Evolutionary conservation across 2,888 invertebrate species (phyloP), one percentile per base, ranked within the genome.

Genomic region (Cybosia mesomella): DNA sequence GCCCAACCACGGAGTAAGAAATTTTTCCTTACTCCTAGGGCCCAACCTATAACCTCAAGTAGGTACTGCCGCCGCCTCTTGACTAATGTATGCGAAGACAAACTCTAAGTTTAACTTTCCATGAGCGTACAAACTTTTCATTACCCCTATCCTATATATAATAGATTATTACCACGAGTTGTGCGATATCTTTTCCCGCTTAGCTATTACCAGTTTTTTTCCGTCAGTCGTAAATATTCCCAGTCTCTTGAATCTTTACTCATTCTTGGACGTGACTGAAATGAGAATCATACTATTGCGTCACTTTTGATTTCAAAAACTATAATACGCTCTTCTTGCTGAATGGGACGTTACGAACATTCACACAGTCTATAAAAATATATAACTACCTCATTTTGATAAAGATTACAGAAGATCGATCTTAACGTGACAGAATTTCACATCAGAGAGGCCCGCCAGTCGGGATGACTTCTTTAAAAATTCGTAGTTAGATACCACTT

Each of bases 141-240:
- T 69, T 77, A 68, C 34, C 62, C 66, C 28, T 54, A 59, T 39
- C 58, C 55, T n/a, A n/a, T n/a, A n/a, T n/a, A n/a, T n/a, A 72
- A 73, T 75, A 67, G 65, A 67, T 71, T 73, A 73, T 71, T 61
- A 60, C 60, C 54, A 36, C 15, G 58, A 67, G 64, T 69, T 57
- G 62, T 62, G 62, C 54, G 63, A 72, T 73, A 66, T 72, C 70
- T 72, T 62, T 71, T 67, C 53, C 39, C 62, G n/a, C 57, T 36
- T 58, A 61, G 54, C 59, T 63, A 62, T 72, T 66, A 18, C 54
- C 54, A 74, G 64, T 64, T 66, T 60, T 68, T 74, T 70, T 73
- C 58, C 63, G 66, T 63, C 61, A 66, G 76, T 76, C 75, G 72
- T 81, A 81, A 82, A 81, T 76, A 80, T 80, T 66, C 58, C 61